Evolutionary conservation across 2,888 invertebrate genomes (phyloP).

Genomic region (Rhopalosiphum nymphaeae): DNA sequence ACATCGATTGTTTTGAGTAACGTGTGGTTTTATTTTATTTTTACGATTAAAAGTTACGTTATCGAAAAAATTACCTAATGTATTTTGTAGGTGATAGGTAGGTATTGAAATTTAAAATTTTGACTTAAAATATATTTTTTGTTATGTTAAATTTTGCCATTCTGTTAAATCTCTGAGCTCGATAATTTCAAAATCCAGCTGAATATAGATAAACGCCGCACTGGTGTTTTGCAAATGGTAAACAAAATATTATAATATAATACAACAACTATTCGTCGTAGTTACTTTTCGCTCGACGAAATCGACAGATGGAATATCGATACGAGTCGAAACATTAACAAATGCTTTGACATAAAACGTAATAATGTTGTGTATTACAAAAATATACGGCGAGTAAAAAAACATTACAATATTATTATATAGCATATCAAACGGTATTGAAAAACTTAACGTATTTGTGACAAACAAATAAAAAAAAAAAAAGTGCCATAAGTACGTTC

Average conservation of each 20-base stretch:
- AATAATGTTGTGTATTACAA: slow-evolving; percentile 17
- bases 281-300: not conserved
- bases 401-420: not conserved
- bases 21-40: not conserved
- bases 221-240: not conserved
- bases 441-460: not conserved
- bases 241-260: not conserved
- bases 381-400: slow-evolving; percentile 20
- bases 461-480: slow-evolving; percentile 4
- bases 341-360: not conserved
- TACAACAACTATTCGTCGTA: not conserved
- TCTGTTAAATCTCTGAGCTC: not conserved
- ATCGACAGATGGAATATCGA: not conserved
- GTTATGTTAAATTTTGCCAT: not conserved
- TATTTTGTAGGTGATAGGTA: not conserved
- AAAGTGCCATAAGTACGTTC: slow-evolving; percentile 33
- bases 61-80: not conserved
- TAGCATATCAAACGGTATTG: not conserved
- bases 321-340: not conserved
- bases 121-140: not conserved
- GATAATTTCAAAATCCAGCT: not conserved
- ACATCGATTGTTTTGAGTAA: not conserved
- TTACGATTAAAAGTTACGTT: not conserved
- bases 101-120: not conserved
- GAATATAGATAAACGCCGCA: not conserved